Base-by-base conservation (phyloP, 1,140 invertebrate species). In the Grapholita molesta region DNA sequence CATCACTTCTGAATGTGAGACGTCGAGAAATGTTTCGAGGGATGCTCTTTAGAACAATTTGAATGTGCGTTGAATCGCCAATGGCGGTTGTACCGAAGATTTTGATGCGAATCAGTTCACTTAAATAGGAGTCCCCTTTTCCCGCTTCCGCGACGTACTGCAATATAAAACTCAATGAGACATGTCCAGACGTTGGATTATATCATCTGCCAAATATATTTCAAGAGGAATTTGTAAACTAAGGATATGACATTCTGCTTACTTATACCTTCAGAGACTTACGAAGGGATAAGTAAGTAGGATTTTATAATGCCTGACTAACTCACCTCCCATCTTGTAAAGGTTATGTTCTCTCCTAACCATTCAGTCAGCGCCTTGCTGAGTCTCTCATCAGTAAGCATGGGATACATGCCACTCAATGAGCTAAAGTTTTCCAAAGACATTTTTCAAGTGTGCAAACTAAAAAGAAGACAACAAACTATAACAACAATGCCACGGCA, bases 51-150 rank as follows among this genome's bases (percentile, higher is more conserved):
- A 95, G 88, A 6, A 96, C 91, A 0, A 95, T 78, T 74, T 92
- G 92, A 3, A 93, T 73, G 18, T 84, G 67, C 75, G 79, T 84
- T 5, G 74, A 28, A 69, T 69, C 78, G 75, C 81, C 72, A 67
- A 82, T 71, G 55, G 77, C 38, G 32, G 85, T 88, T 7, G 78
- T 75, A 4, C 93, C 94, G 67, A 90, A 78, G 6, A 95, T 88
- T 64, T 82, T 93, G 8, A 95, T 90, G 33, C 93, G 92, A 32
- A 92, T 93, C 0, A 95, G 87, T 67, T 92, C 92, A 70, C 94
- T 95, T 52, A 95, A 75, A 74, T 95, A 95, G 6, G 93, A 94
- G 76, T 96, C 95, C 0, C 95, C 95, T 84, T 94, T 95, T 4
- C 86, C 85, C 0, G 82, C 87, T 24, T 85, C 81, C 23, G 86